Conservation (phyloP, 1,140 invertebrate species). For the Trichoplusia ni region DNA sequence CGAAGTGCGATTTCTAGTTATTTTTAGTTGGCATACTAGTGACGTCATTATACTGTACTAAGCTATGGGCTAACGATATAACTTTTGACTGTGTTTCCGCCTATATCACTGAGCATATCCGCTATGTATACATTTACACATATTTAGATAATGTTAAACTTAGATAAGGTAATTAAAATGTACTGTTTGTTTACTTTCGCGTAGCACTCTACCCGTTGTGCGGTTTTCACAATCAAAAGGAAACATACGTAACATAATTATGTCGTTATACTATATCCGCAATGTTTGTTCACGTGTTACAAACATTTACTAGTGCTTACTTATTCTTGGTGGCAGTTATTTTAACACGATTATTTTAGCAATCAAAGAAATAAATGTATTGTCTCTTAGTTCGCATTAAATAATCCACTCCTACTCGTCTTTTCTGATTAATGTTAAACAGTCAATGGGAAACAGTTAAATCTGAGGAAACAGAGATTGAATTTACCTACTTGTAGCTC, state of each 20-base stretch:
- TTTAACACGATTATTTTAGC: no score
- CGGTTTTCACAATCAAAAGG: conserved; percentile 5
- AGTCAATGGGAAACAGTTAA: no score
- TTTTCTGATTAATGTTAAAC: no score
- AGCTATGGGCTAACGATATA: conserved; percentile 5
- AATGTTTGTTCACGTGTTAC: conserved; percentile 5
- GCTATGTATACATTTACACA: background rate
- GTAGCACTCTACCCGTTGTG: conserved; percentile 6
- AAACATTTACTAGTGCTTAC: background rate
- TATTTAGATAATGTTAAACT: conserved; percentile 3
- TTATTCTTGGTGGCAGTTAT: background rate
- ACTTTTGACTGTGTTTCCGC: conserved; percentile 12
- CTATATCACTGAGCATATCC: background rate
- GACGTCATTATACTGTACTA: conserved; percentile 25
- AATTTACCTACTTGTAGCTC: conserved; percentile 11
- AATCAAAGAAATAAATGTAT: no score
- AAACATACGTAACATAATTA: conserved; percentile 11
- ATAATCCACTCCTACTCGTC: no score
- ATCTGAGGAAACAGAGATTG: conserved; percentile 13
- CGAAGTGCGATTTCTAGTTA: conserved; percentile 29
- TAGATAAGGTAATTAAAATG: conserved; percentile 14
- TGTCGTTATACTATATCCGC: background rate
- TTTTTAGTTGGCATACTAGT: conserved; percentile 31
- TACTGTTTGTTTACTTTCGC: conserved; percentile 19
- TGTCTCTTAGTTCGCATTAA: no score